Conservation (phyloP, 2,113 vertebrate species). For the Cochlearius cochlearius region DNA sequence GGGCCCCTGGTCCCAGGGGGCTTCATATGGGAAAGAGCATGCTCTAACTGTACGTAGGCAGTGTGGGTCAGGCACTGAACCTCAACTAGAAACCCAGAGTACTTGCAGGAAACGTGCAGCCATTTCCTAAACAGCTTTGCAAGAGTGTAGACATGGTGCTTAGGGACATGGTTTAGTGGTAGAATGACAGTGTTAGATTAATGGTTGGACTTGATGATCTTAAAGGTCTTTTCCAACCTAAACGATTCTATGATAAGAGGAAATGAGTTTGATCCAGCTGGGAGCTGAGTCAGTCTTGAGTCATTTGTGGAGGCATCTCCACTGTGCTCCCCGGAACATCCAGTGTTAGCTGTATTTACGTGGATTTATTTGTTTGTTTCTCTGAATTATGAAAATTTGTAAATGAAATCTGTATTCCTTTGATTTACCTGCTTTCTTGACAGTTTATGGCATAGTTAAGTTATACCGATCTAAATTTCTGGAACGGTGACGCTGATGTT, state of each 20-base stretch:
- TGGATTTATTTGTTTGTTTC: neutral
- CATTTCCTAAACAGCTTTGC: neutral
- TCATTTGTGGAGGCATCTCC: neutral
- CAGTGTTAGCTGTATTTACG: neutral
- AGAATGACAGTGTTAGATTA: too few species aligned
- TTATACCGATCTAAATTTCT: neutral
- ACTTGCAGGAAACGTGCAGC: neutral
- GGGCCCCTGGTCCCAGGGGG: too few species aligned
- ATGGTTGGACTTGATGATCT: too few species aligned
- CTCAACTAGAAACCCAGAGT: neutral
- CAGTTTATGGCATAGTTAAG: neutral
- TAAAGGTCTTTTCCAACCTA: too few species aligned
- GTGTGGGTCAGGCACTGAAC: neutral
- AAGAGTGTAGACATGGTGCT: neutral
- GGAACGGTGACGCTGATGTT: neutral
- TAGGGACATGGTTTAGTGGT: too few species aligned
- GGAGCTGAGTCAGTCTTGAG: neutral
- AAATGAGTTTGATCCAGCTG: neutral
- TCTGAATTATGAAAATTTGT: neutral
- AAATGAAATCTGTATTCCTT: neutral
- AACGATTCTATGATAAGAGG: neutral
- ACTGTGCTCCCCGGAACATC: neutral
- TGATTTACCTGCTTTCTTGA: neutral
- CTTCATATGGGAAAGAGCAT: accelerated
- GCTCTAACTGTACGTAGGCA: neutral